phyloP scores from a whole-genome alignment of 92 coral and sea anemone species.

The Montipora capitata region DNA sequence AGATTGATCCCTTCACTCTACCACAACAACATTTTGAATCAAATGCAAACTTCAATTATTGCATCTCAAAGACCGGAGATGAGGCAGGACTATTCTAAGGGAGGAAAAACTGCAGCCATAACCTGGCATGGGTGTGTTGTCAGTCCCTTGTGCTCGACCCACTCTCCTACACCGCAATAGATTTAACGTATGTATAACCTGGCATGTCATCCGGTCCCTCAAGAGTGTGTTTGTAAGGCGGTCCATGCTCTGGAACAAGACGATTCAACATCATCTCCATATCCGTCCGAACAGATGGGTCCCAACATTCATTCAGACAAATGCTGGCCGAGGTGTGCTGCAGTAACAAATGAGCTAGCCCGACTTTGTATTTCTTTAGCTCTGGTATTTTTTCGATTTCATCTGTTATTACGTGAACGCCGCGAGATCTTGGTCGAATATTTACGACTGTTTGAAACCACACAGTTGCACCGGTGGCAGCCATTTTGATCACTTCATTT shows the following conservation, averaged over 20 bases:
- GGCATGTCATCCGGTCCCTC: constrained; percentile 99
- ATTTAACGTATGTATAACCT: constrained; percentile 60
- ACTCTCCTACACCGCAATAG: too few species aligned
- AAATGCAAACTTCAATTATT: too few species aligned
- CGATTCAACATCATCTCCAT: constrained; percentile 99
- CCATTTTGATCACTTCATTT: background rate
- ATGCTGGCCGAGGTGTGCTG: constrained; percentile 99
- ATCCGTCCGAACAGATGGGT: constrained; percentile 88
- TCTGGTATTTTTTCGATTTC: constrained; percentile 87
- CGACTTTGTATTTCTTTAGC: constrained; percentile 94
- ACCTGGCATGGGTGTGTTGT: too few species aligned
- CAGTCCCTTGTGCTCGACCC: too few species aligned
- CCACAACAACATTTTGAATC: too few species aligned
- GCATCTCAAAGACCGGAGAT: too few species aligned
- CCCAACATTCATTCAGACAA: constrained; percentile 97
- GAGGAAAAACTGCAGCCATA: too few species aligned
- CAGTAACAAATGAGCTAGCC: constrained; percentile 87
- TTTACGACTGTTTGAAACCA: constrained; percentile 88
- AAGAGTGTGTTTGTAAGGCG: constrained; percentile 89
- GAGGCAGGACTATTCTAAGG: too few species aligned
- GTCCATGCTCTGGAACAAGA: constrained; percentile 92
- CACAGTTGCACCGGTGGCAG: constrained; percentile 69
- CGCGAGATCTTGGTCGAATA: constrained; percentile 80
- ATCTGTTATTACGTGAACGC: constrained; percentile 93
- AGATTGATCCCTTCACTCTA: too few species aligned